Evolutionary conservation across 2,888 invertebrate species (phyloP), one percentile per base, ranked within the genome.

Genomic region (Pachymerium ferrugineum): DNA sequence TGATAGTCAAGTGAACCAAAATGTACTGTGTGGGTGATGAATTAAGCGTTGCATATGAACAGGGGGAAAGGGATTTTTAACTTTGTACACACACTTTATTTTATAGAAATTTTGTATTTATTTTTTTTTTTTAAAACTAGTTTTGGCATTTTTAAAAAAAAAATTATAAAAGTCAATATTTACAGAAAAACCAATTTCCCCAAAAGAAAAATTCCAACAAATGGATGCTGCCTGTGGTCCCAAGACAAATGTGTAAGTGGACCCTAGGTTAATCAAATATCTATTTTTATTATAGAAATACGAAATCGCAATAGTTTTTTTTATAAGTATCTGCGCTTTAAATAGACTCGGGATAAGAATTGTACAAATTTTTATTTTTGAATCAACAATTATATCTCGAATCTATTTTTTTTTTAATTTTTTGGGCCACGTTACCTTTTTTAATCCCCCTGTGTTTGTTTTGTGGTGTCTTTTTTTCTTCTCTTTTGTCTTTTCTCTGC

Each of bases 131-230:
- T n/a, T n/a, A n/a, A n/a, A n/a, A n/a, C n/a, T n/a, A n/a, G 16
- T 54, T 19, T 54, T 0, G 16, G 22, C 16, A 19, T 5, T 54
- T 54, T 19, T 54, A 16, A 22, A 38, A 22, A 22, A 68, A 29
- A 68, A 31, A 30, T 68, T 74, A 47, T 38, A 29, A 14, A 74
- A 33, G 47, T 73, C 28, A 38, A 71, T 62, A 72, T 74, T 75
- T 74, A 16, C 75, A 76, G 77, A 73, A 72, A 76, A 76, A 62
- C 75, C 76, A 42, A 30, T 76, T 16, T 77, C 77, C 16, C 76
- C 77, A 70, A 75, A 75, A 72, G 76, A 76, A 54, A 78, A 76
- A 74, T 77, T 78, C 72, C 78, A 76, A 47, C 76, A 76, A 73
- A 74, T 78, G 77, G 77, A 77, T 72, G 74, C 76, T 3, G 75